Percentiles rank a stretch among this genome's conserved stretches.
Evolutionary conservation across 1,140 invertebrate genomes (phyloP).

Genomic region (Hermatobates lingyangjiaoensis): DNA sequence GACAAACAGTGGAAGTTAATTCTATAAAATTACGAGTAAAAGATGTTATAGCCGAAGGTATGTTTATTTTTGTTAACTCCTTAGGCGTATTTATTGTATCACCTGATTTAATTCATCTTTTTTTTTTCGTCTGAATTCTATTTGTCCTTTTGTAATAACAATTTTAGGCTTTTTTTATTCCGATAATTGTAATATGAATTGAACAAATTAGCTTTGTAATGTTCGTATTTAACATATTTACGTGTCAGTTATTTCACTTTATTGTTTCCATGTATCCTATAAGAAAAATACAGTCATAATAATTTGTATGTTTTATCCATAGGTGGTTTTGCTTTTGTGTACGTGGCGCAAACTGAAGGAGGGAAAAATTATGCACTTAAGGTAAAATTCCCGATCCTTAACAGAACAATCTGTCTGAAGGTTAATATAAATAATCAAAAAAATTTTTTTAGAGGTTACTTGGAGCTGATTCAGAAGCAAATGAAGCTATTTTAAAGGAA

Average conservation of each 20-base stretch:
- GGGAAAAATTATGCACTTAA: too few relatives aligned
- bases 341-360: constrained; percentile 85
- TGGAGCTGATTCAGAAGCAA: constrained; percentile 58
- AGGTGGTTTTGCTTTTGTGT: constrained; percentile 92
- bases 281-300: too few relatives aligned
- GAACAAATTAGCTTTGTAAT: too few relatives aligned
- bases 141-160: too few relatives aligned
- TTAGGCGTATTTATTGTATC: too few relatives aligned
- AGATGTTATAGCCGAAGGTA: constrained; percentile 85
- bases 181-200: too few relatives aligned
- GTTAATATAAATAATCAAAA: background rate
- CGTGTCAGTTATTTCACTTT: too few relatives aligned
- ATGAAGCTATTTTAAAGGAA: constrained; percentile 53
- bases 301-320: constrained; percentile 23
- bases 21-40: constrained; percentile 74
- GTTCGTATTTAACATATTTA: too few relatives aligned
- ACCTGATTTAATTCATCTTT: too few relatives aligned
- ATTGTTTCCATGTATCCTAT: too few relatives aligned
- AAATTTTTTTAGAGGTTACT: constrained; percentile 38
- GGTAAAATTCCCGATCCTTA: background rate
- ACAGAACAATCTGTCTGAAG: background rate
- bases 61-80: constrained; percentile 15
- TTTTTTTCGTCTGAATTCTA: too few relatives aligned
- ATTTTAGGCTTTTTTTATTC: too few relatives aligned
- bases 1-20: constrained; percentile 72